These are phyloP conservation scores for Oophaga sylvatica DNA, from an alignment of 2,797 vertebrate genomes.

Conservation along the genomic window DNA sequence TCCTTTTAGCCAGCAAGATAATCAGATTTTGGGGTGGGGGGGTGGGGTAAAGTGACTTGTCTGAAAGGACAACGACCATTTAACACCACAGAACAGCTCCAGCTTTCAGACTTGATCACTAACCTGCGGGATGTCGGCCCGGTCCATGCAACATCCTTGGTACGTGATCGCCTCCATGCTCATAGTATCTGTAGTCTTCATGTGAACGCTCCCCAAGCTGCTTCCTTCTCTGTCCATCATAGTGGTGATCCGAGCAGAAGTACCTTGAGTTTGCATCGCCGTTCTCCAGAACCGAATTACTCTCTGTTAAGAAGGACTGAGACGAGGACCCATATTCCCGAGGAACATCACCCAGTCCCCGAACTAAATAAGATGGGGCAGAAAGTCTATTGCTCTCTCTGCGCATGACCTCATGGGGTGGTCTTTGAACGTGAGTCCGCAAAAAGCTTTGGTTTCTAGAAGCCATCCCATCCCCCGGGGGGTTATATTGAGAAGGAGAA, in stretches of 20 bases:
- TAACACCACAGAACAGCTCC: neutral
- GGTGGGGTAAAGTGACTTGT: too few relatives aligned
- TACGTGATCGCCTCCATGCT: constrained; percentile 84
- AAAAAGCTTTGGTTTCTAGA: constrained; percentile 90
- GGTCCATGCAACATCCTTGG: constrained; percentile 87
- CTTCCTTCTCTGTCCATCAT: constrained; percentile 82
- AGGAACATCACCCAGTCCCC: constrained; percentile 86
- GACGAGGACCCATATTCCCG: constrained; percentile 87
- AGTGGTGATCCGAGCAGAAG: constrained; percentile 87
- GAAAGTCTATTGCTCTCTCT: constrained; percentile 94
- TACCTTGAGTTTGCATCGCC: constrained; percentile 82
- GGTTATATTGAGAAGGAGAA: constrained; percentile 62
- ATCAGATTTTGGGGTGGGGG: too few relatives aligned
- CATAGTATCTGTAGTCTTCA: constrained; percentile 92
- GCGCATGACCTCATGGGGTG: constrained; percentile 87
- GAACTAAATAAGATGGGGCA: constrained; percentile 87
- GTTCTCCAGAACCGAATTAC: constrained; percentile 83
- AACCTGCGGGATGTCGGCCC: constrained; percentile 87
- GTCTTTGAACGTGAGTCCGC: constrained; percentile 81
- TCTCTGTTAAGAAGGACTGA: constrained; percentile 87
- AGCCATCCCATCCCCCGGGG: constrained; percentile 77
- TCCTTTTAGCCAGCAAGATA: too few relatives aligned
- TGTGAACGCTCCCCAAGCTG: constrained; percentile 80
- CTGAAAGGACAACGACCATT: too few relatives aligned
- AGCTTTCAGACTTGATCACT: constrained; percentile 44